phyloP scores from a whole-genome alignment of 2,113 vertebrate genomes.

The Calidris pygmaea region DNA sequence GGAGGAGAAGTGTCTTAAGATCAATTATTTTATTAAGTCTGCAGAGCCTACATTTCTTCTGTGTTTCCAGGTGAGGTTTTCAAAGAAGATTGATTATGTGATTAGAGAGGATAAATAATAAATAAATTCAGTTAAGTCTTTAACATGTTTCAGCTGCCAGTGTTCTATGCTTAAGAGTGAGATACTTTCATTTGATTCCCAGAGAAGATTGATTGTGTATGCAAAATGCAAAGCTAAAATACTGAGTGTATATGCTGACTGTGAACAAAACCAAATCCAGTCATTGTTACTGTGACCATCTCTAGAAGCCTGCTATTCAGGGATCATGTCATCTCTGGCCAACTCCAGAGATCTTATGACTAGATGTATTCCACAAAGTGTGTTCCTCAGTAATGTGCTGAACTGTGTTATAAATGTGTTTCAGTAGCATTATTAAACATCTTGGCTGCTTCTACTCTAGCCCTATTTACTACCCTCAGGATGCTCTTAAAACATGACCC shows the following conservation, averaged over 20 bases:
- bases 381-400: background rate
- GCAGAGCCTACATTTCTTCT: background rate
- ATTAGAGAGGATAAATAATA: background rate
- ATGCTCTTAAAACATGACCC: background rate
- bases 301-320: background rate
- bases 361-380: background rate
- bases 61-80: background rate
- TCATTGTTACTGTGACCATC: background rate
- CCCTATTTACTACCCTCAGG: background rate
- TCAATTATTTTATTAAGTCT: background rate
- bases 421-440: background rate
- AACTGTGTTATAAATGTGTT: background rate
- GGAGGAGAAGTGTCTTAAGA: background rate
- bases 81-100: background rate
- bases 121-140: background rate
- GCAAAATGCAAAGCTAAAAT: background rate
- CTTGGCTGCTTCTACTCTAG: background rate
- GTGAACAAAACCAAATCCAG: background rate
- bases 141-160: background rate
- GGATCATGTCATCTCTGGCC: background rate
- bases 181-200: background rate
- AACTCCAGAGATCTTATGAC: background rate
- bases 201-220: background rate
- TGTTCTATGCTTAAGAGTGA: background rate
- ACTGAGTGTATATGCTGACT: background rate